Evolutionary conservation across 2,797 vertebrate species (phyloP), one percentile per base, ranked within the genome.

Genomic region (Spinus pinus): DNA sequence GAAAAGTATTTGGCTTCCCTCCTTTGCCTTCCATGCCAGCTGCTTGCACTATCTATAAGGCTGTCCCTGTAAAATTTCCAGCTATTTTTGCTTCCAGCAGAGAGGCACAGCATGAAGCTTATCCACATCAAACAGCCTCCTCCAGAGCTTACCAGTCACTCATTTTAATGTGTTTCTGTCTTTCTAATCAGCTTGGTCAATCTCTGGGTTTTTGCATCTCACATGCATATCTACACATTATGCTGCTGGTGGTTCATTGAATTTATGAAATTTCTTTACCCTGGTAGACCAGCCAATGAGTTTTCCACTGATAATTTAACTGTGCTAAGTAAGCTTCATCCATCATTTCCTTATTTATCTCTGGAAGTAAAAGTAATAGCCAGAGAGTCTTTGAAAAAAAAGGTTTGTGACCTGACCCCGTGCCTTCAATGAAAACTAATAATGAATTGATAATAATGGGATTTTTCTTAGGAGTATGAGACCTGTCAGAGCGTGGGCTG

Each of bases 281-380:
- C 30, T 75, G 41, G 20, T 81, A 24, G 41, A 82, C 39, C 53
- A 57, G 50, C 35, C 86, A 54, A 92, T 86, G 46, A 86, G 62
- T 90, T 91, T 90, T 58, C 47, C 51, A 42, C 86, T 72, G 73
- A 80, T 81, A 92, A 81, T 80, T 83, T 89, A 50, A 66, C 65
- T 61, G 64, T 35, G 47, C 37, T 41, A 80, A 81, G 74, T 15
- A 85, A 94, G 56, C 69, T 93, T 84, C 93, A 92, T 81, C 85
- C 72, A 91, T 91, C 81, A 94, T 91, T 94, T 90, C 35, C 56
- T 92, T 95, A 75, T 78, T 93, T 93, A 86, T 92, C 91, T 94
- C 86, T 81, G 49, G 20, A 92, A 89, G 46, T 2, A 2, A 95
- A 95, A 95, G 53, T 27, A 77, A 78, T 86, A 87, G 62, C 53